Evolutionary conservation across 2,888 invertebrate genomes (phyloP), one percentile per base, ranked within the genome.

Genomic region (Noctua pronuba): DNA sequence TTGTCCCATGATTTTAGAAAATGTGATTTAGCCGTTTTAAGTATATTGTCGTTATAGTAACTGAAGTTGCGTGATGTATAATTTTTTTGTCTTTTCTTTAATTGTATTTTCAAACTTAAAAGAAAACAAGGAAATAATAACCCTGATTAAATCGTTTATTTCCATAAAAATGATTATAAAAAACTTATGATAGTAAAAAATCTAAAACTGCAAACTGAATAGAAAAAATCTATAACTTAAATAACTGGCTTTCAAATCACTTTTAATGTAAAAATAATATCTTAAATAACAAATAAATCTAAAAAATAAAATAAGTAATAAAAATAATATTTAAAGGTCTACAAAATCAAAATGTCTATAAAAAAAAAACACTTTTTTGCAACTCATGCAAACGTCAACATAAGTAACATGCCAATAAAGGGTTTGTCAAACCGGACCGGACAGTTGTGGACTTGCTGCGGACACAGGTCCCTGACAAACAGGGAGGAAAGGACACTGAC

Each of bases 111-210:
- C 24, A 0, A 41, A 49, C 4, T 28, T 28, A 24, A 68, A 62
- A 76, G 31, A 68, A n/a, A 77, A 77, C 77, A 58, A 60, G n/a
- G 18, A 35, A 68, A 68, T n/a, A 68, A 64, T 21, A 24, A 83
- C 65, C 24, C 66, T 24, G 4, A 44, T 52, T 21, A 67, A 28
- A 31, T 55, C 38, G 62, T 83, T 83, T 44, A 64, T 49, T 58
- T 62, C 18, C 44, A 69, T 69, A 76, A 75, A 52, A 82, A n/a
- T 55, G 18, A 16, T 49, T 28, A 55, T 16, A 66, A 35, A 65
- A 65, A 60, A 76, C 46, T n/a, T 21, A 1, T 35, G 44, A 35
- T 35, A 82, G 64, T 67, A 76, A 68, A 31, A 38, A 38, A 60
- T 31, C 28, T 18, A 60, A 60, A 60, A 18, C 28, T 18, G 16